phyloP scores from a whole-genome alignment of 2,113 vertebrate genomes.

The Fregetta grallaria region DNA sequence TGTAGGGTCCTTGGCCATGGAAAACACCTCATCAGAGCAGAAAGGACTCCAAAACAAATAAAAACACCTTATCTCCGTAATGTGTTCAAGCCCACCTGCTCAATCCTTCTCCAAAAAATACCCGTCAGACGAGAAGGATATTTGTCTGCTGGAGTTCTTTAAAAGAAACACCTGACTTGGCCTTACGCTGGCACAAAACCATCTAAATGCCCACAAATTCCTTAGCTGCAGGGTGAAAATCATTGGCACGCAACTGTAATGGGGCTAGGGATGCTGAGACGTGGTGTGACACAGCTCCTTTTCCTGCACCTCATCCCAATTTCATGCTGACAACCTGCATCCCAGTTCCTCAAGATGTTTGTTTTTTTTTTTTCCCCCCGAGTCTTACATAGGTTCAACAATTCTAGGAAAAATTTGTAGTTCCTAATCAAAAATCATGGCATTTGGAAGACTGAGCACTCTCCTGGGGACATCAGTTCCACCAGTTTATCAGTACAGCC shows the following conservation, averaged over 20 bases:
- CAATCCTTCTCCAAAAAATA: neutral
- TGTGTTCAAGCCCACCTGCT: neutral
- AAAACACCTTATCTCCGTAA: fast-evolving
- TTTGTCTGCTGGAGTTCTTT: neutral
- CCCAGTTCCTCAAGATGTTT: neutral
- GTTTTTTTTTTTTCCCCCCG: too few relatives aligned
- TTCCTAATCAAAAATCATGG: neutral
- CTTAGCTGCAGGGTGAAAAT: neutral
- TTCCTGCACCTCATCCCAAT: neutral
- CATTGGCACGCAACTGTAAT: neutral
- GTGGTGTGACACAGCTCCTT: neutral
- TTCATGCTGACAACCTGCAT: neutral
- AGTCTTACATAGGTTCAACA: neutral
- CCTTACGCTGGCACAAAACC: neutral
- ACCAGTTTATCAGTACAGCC: neutral
- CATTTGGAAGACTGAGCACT: neutral
- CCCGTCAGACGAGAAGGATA: fast-evolving
- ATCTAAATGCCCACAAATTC: neutral
- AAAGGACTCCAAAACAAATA: neutral
- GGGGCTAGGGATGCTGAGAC: neutral
- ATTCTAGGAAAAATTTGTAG: neutral
- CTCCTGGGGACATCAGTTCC: neutral
- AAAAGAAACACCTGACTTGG: neutral
- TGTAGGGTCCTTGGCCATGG: neutral
- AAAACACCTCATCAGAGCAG: neutral